A percentile compares a stretch with the other conserved stretches of the same genome.
phyloP scores from a whole-genome alignment of 92 coral and sea anemone species.

The Palythoa grandiflora region DNA sequence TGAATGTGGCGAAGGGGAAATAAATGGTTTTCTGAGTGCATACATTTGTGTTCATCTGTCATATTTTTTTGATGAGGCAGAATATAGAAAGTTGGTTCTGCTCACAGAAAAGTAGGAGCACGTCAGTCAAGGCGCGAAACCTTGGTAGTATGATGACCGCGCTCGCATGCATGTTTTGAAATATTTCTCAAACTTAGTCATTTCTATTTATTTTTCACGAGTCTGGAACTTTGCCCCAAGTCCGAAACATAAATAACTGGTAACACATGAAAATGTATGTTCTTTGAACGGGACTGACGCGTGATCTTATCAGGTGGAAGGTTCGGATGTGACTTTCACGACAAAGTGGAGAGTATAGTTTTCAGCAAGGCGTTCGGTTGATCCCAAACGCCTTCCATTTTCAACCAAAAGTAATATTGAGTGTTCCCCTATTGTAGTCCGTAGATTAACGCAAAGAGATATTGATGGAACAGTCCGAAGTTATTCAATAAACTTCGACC shows the following conservation, averaged over 20 bases:
- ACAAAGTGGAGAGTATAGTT: not conserved
- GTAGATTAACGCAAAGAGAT: no score
- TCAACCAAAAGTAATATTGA: not conserved
- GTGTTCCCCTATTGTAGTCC: not conserved
- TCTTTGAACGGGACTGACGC: not conserved
- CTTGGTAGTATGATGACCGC: not conserved
- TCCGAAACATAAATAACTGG: not conserved
- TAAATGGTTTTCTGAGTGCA: not conserved
- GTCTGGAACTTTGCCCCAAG: slow-evolving; percentile 32
- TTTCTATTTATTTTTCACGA: not conserved
- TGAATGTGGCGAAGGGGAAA: no score
- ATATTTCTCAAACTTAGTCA: not conserved
- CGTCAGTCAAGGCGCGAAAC: no score
- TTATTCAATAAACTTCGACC: no score
- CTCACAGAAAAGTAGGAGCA: no score
- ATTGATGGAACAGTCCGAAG: no score
- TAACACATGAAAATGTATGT: not conserved
- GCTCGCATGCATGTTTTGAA: not conserved
- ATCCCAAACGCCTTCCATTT: not conserved
- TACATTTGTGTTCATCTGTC: no score
- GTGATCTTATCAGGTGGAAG: no score
- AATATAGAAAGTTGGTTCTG: no score
- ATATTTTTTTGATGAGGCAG: no score
- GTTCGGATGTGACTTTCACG: not conserved
- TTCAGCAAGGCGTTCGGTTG: not conserved